Evolutionary conservation across 2,113 vertebrate species (phyloP), one percentile per base, ranked within the genome.

Genomic region (Emydocephalus ijimae): DNA sequence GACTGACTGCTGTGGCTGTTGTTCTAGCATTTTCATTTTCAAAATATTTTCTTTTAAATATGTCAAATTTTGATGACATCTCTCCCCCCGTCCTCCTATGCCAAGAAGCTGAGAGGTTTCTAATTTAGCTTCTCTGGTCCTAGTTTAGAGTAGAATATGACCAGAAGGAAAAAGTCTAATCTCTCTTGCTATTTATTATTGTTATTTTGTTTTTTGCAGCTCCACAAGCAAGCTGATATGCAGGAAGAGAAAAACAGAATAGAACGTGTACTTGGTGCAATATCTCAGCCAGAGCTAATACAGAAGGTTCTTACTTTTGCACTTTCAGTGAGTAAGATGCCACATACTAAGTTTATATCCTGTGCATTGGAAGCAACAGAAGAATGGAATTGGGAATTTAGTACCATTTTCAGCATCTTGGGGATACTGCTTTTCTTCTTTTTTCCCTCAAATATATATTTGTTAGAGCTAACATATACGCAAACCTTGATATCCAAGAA

Each of bases 191-290:
- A 8, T 93, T 48, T 85, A 14, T 7, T 52, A 29, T 86, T 86
- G 10, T 89, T 89, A 18, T 93, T 91, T 94, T 95, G 18, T 94
- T 86, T 88, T 87, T 57, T 87, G 14, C 94, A 99, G 99, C 99
- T 99, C 92, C 99, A 99, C 97, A 99, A 99, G 95, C 99, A 98
- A 96, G 99, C 99, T 0, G 99, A 99, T 97, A 99, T 99, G 98
- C 99, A 99, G 96, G 99, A 99, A 97, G 99, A 99, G 97, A 99
- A 98, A 97, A 99, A 99, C 94, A 97, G 99, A 21, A 99, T 99
- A 52, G 99, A 99, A 95, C 98, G 99, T 94, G 99, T 99, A 64
- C 98, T 99, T 15, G 99, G 99, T 21, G 98, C 99, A 96, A 99
- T 99, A 97, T 98, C 98, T 21, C 98, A 98, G 55, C 98, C 99